Evolutionary conservation across 2,888 invertebrate species (phyloP), one percentile per base, ranked within the genome.

Genomic region (Clunio marinus): DNA sequence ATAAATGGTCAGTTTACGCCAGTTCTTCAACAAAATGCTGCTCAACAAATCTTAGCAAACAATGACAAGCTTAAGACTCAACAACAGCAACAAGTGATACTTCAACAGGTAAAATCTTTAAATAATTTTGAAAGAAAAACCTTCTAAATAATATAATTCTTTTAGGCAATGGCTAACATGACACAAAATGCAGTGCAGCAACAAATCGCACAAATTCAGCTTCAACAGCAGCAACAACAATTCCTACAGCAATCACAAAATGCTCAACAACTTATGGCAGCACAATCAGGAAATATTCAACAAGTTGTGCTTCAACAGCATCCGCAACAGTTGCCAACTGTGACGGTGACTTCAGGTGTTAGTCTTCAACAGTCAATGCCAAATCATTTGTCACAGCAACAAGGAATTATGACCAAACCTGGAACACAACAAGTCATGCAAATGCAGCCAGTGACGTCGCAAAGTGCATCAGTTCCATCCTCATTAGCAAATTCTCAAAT

Each of bases 161-260:
- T 60, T 60, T 60, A 32, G 32, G 55, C 55, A 13, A 55, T 69
- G 55, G 37, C 57, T 5, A 24, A 57, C 25, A 69, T 70, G n/a
- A 70, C 75, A 62, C 75, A 76, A 28, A 75, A 75, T 59, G 71
- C 72, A 4, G 74, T 73, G 66, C 73, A 73, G 45, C 71, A 77
- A 60, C 78, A 78, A 67, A 74, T 74, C 69, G 71, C 75, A 28
- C 28, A 70, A 57, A 28, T 78, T 55, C 77, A 77, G 63, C 80
- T 80, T 51, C 80, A 78, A 0, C 72, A 81, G 70, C 81, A 81
- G 71, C 73, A 75, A 7, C 73, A 74, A 51, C 79, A 80, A 68
- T 80, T 80, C 69, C 80, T 81, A 71, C 78, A 78, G 28, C 81
- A 81, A 65, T 76, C 80, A 69, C 80, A 80, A 72, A 74, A 78